Conservation (phyloP, 2,888 invertebrate species). For the Cryptosula pallasiana region DNA sequence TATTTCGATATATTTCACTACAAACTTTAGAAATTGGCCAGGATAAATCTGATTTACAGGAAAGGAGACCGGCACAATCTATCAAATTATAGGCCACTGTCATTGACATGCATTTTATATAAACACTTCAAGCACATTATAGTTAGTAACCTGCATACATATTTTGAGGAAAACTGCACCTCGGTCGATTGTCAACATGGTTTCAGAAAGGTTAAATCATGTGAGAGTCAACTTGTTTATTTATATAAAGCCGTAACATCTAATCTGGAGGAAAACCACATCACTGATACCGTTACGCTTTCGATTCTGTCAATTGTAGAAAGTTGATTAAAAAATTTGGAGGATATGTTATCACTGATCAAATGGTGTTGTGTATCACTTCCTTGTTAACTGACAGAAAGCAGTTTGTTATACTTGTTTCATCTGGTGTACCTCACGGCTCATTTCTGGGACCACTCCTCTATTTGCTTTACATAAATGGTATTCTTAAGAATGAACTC, state of each 20-base stretch:
- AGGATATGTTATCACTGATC: not conserved
- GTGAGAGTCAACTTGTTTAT: not conserved
- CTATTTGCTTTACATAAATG: not conserved
- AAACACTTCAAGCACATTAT: not conserved
- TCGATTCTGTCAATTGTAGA: not conserved
- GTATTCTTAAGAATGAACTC: not conserved
- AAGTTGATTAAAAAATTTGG: not conserved
- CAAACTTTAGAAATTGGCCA: not conserved
- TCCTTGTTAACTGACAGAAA: not conserved
- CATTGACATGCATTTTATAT: not conserved
- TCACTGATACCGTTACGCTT: not conserved
- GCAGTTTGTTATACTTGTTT: not conserved
- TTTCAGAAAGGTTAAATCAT: not conserved
- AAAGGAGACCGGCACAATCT: not conserved
- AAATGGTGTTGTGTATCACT: not conserved
- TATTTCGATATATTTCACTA: too few relatives aligned
- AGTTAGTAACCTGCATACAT: not conserved
- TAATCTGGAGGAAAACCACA: not conserved
- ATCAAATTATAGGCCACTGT: not conserved
- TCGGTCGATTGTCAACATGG: not conserved
- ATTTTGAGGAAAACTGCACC: too few relatives aligned
- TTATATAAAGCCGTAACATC: not conserved
- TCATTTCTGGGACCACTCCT: not conserved
- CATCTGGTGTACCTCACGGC: not conserved
- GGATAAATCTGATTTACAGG: not conserved